Evolutionary conservation across 2,888 invertebrate species (phyloP).

Genomic region (Aphodius granarius): DNA sequence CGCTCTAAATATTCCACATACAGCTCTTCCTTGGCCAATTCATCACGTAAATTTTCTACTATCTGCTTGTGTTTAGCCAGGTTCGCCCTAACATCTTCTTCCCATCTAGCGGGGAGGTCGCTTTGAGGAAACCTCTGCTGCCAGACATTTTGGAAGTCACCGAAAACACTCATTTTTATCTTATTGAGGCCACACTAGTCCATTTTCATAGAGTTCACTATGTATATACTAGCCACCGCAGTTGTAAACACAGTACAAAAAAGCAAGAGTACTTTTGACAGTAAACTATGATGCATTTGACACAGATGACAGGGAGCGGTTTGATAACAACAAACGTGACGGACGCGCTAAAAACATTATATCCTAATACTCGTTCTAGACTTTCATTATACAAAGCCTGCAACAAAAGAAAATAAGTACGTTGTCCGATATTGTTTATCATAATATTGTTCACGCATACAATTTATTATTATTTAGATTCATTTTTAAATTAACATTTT

Average conservation of each 20-base stretch:
- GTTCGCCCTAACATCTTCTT: slow-evolving; percentile 89
- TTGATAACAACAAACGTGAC: not conserved
- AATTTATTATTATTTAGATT: not conserved
- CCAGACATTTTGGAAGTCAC: slow-evolving; percentile 91
- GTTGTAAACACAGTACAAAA: not conserved
- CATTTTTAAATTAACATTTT: not conserved
- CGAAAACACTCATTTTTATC: slow-evolving; percentile 77
- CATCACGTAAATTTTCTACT: slow-evolving; percentile 78
- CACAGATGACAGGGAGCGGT: slow-evolving; percentile 5
- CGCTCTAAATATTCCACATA: slow-evolving; percentile 89
- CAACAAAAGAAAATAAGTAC: no score
- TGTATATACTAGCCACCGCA: not conserved
- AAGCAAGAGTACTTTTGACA: slow-evolving; percentile 1
- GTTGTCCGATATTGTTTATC: no score
- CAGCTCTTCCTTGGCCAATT: slow-evolving; percentile 87
- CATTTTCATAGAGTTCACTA: not conserved
- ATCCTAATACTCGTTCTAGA: not conserved
- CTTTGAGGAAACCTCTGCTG: slow-evolving; percentile 88
- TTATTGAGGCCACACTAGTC: not conserved
- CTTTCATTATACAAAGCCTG: not conserved
- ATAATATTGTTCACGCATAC: no score
- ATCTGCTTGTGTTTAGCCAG: slow-evolving; percentile 87
- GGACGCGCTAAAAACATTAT: not conserved
- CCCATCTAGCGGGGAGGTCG: slow-evolving; percentile 89
- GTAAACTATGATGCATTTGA: not conserved